A percentile compares a stretch with the other conserved stretches of the same genome.
These are phyloP conservation scores for Ommatoiulus sabulosus DNA, from an alignment of 2,888 invertebrate genomes.

Conservation along the genomic window DNA sequence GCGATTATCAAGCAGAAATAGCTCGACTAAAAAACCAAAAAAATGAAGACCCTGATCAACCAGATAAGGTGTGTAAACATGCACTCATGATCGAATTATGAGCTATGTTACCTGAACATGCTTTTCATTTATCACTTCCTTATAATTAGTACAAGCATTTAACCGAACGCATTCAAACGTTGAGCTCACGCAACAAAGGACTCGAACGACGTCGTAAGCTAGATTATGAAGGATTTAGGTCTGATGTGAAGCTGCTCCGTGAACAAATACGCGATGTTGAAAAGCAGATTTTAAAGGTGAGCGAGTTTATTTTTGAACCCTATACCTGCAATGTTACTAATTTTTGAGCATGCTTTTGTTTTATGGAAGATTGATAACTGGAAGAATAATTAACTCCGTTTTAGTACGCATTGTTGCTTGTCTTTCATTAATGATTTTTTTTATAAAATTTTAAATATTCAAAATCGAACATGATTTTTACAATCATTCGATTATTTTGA, in stretches of 20 bases:
- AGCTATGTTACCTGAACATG: not conserved
- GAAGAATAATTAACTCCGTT: too few species aligned
- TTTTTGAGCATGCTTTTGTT: too few species aligned
- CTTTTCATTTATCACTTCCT: not conserved
- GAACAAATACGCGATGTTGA: conserved; percentile 64
- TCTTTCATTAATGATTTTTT: too few species aligned
- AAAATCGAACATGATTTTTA: too few species aligned
- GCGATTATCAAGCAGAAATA: not conserved
- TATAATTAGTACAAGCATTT: conserved; percentile 61
- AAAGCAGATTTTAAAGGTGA: conserved; percentile 54
- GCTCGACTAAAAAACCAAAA: not conserved
- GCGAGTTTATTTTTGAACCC: not conserved
- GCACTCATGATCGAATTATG: not conserved
- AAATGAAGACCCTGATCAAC: not conserved
- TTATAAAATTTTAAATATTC: too few species aligned
- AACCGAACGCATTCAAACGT: conserved; percentile 66
- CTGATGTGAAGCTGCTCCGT: conserved; percentile 67
- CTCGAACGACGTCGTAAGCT: conserved; percentile 67
- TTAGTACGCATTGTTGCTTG: too few species aligned
- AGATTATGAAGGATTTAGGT: conserved; percentile 69
- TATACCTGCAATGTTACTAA: too few species aligned
- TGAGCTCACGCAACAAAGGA: conserved; percentile 68
- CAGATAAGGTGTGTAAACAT: not conserved
- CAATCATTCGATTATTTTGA: too few species aligned
- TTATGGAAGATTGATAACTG: too few species aligned